Evolutionary conservation across 2,113 vertebrate species (phyloP).

Genomic region (Felis catus): DNA sequence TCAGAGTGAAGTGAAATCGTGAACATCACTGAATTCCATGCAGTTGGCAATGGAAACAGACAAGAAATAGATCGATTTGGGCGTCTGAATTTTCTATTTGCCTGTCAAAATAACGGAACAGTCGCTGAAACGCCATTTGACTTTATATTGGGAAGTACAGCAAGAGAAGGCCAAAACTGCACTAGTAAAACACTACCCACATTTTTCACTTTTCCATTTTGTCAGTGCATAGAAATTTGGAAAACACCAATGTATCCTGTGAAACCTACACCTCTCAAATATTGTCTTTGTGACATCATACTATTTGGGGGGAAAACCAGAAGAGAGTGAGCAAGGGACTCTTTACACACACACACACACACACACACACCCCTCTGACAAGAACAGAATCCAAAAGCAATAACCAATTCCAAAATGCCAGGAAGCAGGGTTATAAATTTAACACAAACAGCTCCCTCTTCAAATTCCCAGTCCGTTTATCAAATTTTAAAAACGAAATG

Average conservation of each 20-base stretch:
- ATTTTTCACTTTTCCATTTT: constrained; percentile 44
- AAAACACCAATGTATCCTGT: neutral
- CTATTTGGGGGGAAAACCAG: neutral
- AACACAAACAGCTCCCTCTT: constrained; percentile 69
- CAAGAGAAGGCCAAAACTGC: constrained; percentile 7
- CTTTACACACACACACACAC: neutral
- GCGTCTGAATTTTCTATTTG: neutral
- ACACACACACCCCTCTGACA: neutral
- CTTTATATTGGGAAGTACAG: neutral
- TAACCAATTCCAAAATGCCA: constrained; percentile 63
- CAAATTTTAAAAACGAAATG: constrained; percentile 70
- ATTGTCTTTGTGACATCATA: constrained; percentile 38
- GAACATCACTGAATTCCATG: neutral
- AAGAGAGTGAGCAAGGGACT: neutral
- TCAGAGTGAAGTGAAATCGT: neutral
- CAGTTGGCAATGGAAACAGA: neutral
- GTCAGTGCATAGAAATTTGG: constrained; percentile 7
- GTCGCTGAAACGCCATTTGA: neutral
- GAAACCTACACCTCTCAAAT: neutral
- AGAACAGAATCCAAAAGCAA: constrained; percentile 62
- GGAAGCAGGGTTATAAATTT: constrained; percentile 68
- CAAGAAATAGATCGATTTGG: neutral
- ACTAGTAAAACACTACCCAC: neutral
- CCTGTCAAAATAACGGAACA: constrained; percentile 27
- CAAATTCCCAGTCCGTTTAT: constrained; percentile 73